phyloP scores from a whole-genome alignment of 1,140 invertebrate species.

The Drosophila watanabei region DNA sequence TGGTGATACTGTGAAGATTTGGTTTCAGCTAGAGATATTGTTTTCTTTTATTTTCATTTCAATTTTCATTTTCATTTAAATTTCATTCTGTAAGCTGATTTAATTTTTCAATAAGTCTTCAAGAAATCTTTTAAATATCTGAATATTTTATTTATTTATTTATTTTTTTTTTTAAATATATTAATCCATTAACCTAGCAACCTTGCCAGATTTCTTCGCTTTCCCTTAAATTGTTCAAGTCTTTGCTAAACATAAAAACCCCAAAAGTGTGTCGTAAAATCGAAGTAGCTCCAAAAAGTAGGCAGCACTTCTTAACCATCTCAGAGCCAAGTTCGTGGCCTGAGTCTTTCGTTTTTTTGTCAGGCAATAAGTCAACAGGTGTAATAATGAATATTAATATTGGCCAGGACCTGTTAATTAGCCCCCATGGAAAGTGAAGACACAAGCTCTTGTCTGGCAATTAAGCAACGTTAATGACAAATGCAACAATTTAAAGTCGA shows the following conservation, averaged over 20 bases:
- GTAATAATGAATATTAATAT: conserved; percentile 17
- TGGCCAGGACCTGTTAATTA: conserved; percentile 34
- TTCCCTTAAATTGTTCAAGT: neutral
- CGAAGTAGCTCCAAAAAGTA: conserved; percentile 10
- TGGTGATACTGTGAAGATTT: neutral
- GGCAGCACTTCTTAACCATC: neutral
- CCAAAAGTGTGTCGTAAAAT: conserved; percentile 3
- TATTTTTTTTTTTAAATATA: too few relatives aligned
- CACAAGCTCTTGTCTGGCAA: conserved; percentile 30
- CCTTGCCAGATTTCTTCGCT: neutral
- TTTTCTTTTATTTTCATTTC: too few relatives aligned
- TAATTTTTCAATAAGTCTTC: too few relatives aligned
- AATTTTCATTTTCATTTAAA: too few relatives aligned
- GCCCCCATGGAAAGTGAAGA: conserved; percentile 52
- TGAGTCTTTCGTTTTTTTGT: conserved; percentile 57
- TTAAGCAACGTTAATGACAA: conserved; percentile 40
- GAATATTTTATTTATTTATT: neutral
- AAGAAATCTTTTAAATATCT: neutral
- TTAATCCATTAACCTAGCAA: neutral
- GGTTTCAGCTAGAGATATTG: too few relatives aligned
- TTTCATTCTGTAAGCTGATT: too few relatives aligned
- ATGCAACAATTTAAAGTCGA: conserved; percentile 56
- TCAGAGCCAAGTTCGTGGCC: conserved; percentile 48
- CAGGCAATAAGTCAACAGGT: conserved; percentile 1
- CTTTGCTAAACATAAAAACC: neutral